phyloP scores from a whole-genome alignment of 2,113 vertebrate genomes.

The Neodon shergylaensis region DNA sequence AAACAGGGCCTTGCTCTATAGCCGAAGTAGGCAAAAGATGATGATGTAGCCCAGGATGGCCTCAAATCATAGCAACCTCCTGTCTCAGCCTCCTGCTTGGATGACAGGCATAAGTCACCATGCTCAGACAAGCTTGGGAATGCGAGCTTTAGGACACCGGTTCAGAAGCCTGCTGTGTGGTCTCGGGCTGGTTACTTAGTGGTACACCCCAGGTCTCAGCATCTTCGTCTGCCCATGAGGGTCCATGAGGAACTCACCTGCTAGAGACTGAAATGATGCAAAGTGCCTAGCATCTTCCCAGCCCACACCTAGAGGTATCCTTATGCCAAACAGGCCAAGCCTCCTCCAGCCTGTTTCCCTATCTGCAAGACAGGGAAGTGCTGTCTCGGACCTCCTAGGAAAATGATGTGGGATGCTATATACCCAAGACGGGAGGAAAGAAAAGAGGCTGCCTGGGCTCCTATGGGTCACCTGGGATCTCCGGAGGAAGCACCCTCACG shows the following conservation, averaged over 20 bases:
- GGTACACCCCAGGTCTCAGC: neutral
- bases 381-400: neutral
- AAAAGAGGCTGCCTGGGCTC: neutral
- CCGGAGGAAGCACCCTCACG: neutral
- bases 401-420: neutral
- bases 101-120: neutral
- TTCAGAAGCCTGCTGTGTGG: neutral
- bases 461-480: slow-evolving; percentile 61
- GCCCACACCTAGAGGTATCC: neutral
- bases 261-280: neutral
- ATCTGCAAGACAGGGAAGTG: neutral
- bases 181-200: neutral
- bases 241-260: neutral
- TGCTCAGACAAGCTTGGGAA: neutral
- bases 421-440: neutral
- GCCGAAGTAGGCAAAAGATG: neutral
- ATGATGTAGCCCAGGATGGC: neutral
- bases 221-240: neutral
- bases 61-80: neutral
- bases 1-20: neutral
- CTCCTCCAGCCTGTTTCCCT: neutral
- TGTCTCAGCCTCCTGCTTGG: neutral
- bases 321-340: neutral
- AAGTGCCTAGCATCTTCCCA: neutral
- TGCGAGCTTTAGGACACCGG: neutral